Evolutionary conservation across 1,140 invertebrate genomes (phyloP).

Genomic region (Hormaphis cornu): DNA sequence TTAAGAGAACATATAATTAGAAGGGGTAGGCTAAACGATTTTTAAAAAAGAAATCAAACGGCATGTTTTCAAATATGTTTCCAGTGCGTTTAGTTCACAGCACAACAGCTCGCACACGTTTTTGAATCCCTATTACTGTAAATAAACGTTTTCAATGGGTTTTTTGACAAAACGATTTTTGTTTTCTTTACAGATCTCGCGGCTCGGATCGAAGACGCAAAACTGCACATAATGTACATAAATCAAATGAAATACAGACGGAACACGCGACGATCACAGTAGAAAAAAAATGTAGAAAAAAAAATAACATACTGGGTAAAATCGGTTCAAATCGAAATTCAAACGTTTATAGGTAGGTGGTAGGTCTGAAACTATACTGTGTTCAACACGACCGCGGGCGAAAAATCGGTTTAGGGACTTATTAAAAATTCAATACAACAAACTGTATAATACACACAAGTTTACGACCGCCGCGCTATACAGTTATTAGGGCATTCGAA

Average conservation of each 20-base stretch:
- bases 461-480: not conserved
- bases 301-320: not conserved
- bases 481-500: too few species aligned
- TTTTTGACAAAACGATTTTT: not conserved
- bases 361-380: not conserved
- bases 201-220: too few species aligned
- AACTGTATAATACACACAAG: not conserved
- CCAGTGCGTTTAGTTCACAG: too few species aligned
- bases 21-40: too few species aligned
- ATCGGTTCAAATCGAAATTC: not conserved
- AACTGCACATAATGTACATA: not conserved
- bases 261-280: not conserved
- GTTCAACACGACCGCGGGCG: not conserved
- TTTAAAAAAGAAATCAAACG: too few species aligned
- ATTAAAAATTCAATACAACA: constrained; percentile 13
- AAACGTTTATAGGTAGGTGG: too few species aligned
- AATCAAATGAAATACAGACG: not conserved
- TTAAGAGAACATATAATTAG: too few species aligned
- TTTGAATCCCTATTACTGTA: not conserved
- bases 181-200: not conserved
- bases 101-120: not conserved
- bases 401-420: not conserved
- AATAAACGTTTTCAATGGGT: not conserved
- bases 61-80: too few species aligned
- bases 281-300: not conserved